Conservation (phyloP, 1,140 invertebrate genomes). For the Elymnias hypermnestra region DNA sequence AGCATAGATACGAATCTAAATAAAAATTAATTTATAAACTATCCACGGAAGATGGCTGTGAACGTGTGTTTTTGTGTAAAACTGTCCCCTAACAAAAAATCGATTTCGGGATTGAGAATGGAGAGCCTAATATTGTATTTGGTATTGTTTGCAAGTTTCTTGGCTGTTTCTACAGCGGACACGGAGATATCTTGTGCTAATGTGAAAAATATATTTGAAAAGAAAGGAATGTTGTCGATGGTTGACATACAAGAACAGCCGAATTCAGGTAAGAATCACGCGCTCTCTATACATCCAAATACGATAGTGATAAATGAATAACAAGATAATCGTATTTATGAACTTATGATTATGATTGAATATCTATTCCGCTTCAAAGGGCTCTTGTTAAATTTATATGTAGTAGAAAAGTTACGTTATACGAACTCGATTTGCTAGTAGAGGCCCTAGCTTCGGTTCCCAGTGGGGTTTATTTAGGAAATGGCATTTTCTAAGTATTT, state of each 20-base stretch:
- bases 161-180: constrained; percentile 46
- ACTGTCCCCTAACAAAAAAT: constrained; percentile 73
- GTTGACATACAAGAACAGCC: constrained; percentile 57
- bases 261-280: constrained; percentile 66
- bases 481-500: no score
- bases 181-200: constrained; percentile 53
- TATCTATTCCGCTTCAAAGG: no score
- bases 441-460: no score
- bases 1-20: constrained; percentile 30
- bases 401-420: no score
- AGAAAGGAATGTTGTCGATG: constrained; percentile 58
- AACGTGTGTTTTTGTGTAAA: constrained; percentile 67
- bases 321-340: constrained; percentile 29
- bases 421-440: no score
- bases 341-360: neutral
- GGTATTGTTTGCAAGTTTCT: constrained; percentile 51
- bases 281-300: constrained; percentile 37
- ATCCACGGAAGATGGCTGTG: constrained; percentile 58
- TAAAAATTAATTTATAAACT: constrained; percentile 30
- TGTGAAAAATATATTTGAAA: constrained; percentile 63
- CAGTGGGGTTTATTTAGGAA: no score
- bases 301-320: constrained; percentile 48
- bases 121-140: constrained; percentile 63
- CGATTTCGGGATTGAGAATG: constrained; percentile 69
- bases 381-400: no score